Conservation (phyloP, 2,888 invertebrate species). For the Cephus pulcher region DNA sequence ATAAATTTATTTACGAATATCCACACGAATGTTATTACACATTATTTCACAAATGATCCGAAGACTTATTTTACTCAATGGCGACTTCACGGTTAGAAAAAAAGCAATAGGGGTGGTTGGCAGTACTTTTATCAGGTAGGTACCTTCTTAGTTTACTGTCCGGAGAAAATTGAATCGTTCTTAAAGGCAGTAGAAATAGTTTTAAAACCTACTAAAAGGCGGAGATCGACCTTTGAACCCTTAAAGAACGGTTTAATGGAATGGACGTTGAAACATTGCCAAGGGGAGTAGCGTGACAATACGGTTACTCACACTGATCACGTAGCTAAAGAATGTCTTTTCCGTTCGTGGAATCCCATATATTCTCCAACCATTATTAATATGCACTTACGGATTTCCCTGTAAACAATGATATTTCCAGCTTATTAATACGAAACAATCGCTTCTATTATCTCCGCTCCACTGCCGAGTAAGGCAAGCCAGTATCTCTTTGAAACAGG, state of each 20-base stretch:
- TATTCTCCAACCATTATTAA: neutral
- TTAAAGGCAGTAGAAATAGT: neutral
- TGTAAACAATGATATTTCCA: conserved; percentile 4
- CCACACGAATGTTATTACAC: neutral
- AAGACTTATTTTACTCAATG: neutral
- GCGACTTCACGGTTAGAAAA: neutral
- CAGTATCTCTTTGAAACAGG: neutral
- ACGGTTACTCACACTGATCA: neutral
- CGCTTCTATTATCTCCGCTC: neutral
- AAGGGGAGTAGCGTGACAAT: neutral
- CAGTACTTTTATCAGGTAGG: neutral
- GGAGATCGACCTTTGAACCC: neutral
- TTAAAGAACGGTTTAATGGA: neutral
- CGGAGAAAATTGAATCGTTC: neutral
- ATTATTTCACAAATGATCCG: neutral
- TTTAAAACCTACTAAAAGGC: neutral
- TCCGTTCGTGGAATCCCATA: neutral
- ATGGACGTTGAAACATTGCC: neutral
- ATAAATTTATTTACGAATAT: neutral
- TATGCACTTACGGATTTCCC: neutral
- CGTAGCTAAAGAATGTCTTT: neutral
- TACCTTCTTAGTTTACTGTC: neutral
- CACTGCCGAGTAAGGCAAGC: neutral
- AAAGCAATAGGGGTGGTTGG: neutral
- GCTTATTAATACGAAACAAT: conserved; percentile 2